Conservation (phyloP, 1,140 invertebrate genomes). For the Potamilus streckersoni region DNA sequence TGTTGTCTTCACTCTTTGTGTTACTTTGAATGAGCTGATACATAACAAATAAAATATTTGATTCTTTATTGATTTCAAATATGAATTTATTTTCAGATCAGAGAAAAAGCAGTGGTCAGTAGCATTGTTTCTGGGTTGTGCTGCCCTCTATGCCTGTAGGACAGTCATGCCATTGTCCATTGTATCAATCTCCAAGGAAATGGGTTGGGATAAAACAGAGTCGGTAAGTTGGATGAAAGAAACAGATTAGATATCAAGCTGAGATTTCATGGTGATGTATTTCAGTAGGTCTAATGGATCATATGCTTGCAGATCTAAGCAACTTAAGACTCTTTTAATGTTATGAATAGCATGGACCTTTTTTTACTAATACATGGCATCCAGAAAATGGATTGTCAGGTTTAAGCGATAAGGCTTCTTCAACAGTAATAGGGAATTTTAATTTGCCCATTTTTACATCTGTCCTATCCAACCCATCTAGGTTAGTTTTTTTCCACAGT, state of each 20-base stretch:
- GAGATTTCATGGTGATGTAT: neutral
- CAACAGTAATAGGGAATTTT: too few relatives aligned
- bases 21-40: too few relatives aligned
- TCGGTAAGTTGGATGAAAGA: slow-evolving; percentile 68
- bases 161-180: slow-evolving; percentile 78
- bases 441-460: too few relatives aligned
- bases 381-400: too few relatives aligned
- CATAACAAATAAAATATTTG: neutral
- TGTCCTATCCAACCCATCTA: too few relatives aligned
- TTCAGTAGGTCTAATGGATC: neutral
- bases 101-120: slow-evolving; percentile 73
- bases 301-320: neutral
- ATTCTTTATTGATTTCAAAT: slow-evolving; percentile 1
- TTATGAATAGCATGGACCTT: neutral
- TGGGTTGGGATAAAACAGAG: slow-evolving; percentile 79
- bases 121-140: slow-evolving; percentile 75
- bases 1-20: too few relatives aligned
- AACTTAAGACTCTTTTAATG: neutral
- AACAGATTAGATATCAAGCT: neutral
- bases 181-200: slow-evolving; percentile 76
- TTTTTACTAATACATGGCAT: neutral
- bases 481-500: too few relatives aligned
- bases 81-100: slow-evolving; percentile 52
- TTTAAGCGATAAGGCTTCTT: too few relatives aligned
- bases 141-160: slow-evolving; percentile 77